Evolutionary conservation across 1,140 invertebrate species (phyloP).

Genomic region (Maniola jurtina): DNA sequence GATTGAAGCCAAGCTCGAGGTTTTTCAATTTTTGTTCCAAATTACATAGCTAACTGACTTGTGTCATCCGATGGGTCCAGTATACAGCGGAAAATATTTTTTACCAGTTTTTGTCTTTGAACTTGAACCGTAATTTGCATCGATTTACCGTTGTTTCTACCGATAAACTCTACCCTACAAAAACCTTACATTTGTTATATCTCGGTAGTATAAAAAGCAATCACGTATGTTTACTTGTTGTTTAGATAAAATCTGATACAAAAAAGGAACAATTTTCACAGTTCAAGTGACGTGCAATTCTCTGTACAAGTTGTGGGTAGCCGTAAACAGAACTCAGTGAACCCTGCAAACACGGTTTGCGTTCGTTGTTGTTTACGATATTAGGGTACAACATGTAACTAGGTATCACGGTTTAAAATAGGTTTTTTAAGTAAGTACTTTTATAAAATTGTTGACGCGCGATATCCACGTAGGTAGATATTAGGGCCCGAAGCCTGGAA

Average conservation of each 20-base stretch:
- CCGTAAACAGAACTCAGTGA: slow-evolving; percentile 10
- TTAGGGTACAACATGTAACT: not conserved
- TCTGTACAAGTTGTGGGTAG: not conserved
- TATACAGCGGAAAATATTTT: too few relatives aligned
- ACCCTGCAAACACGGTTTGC: not conserved
- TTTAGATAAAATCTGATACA: not conserved
- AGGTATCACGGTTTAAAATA: not conserved
- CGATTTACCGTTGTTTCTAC: too few relatives aligned
- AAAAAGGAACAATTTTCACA: slow-evolving; percentile 3
- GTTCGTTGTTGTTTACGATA: slow-evolving; percentile 4
- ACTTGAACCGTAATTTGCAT: too few relatives aligned
- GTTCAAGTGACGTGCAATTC: not conserved
- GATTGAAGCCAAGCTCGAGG: too few relatives aligned
- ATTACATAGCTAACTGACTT: too few relatives aligned
- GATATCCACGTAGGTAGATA: too few relatives aligned
- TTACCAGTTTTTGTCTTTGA: too few relatives aligned
- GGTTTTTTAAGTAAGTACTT: not conserved
- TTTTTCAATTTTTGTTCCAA: too few relatives aligned
- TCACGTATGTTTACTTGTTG: not conserved
- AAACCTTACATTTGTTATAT: too few relatives aligned
- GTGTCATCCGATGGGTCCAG: too few relatives aligned
- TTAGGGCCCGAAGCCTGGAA: too few relatives aligned
- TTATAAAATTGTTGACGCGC: not conserved
- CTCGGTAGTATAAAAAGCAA: not conserved
- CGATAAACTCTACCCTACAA: too few relatives aligned